phyloP scores from a whole-genome alignment of 2,888 invertebrate genomes.

The Trissolcus japonicus region DNA sequence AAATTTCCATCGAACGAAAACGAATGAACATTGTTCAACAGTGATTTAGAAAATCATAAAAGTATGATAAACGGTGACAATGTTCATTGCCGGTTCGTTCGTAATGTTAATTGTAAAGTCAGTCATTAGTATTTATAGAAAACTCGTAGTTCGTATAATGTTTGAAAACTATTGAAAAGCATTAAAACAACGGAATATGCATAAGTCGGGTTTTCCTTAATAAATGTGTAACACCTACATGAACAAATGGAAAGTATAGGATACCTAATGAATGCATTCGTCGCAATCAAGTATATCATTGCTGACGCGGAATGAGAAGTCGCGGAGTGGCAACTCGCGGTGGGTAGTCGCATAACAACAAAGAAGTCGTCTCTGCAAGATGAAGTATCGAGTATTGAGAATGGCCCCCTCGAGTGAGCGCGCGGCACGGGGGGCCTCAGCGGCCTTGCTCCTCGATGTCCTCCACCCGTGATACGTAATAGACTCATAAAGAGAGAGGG shows the following conservation, averaged over 20 bases:
- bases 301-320: conserved; percentile 53
- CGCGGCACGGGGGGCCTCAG: conserved; percentile 51
- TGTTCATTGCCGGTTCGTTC: too few relatives aligned
- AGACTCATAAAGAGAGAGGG: conserved; percentile 57
- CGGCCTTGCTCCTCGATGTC: conserved; percentile 58
- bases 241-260: conserved; percentile 51
- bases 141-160: conserved; percentile 20
- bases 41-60: neutral
- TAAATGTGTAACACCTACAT: conserved; percentile 56
- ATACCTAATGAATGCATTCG: conserved; percentile 50
- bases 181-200: conserved; percentile 44
- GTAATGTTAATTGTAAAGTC: conserved; percentile 6
- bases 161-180: conserved; percentile 30
- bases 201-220: conserved; percentile 52
- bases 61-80: too few relatives aligned
- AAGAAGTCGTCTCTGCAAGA: conserved; percentile 52
- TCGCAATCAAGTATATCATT: conserved; percentile 55
- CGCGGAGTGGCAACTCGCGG: conserved; percentile 53
- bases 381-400: conserved; percentile 57
- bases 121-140: conserved; percentile 55
- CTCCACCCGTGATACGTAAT: conserved; percentile 58
- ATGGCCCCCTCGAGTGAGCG: conserved; percentile 53
- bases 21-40: too few relatives aligned
- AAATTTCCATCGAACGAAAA: too few relatives aligned
- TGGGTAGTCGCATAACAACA: conserved; percentile 52